Base-by-base conservation (phyloP, 2,797 vertebrate genomes). In the Triplophysa yarkandensis region DNA sequence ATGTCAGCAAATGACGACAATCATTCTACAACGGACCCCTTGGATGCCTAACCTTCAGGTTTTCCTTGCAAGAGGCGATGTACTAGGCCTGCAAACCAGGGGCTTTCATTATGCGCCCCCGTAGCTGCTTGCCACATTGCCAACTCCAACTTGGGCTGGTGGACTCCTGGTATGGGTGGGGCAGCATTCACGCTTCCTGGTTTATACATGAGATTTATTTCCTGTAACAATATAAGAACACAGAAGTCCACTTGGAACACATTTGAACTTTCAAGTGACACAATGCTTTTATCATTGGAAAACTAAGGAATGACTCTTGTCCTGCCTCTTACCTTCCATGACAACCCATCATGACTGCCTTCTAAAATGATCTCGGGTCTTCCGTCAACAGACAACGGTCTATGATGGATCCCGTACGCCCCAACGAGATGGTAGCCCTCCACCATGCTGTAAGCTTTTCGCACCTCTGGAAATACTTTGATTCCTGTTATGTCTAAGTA, bases 141-240 rank as follows among this genome's bases (percentile, higher is more conserved):
- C 92, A 92, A 92, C 72, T 95, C 94, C 0, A 95, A 88, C 36
- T 93, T 91, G 0, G 94, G 93, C 84, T 94, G 92, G 80, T 94
- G 89, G 0, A 92, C 94, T 2, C 71, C 65, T 5, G 93, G 81
- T 0, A 93, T 0, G 0, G 91, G 77, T 1, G 91, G 92, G 0
- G 87, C 62, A 0, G 1, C 21, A 41, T 88, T 91, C 77, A 90
- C 6, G 0, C 92, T 93, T 1, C 93, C 92, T 0, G 93, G 93
- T 63, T 94, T 94, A 83, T 94, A 93, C 93, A 94, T 93, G 77
- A 93, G 92, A 75, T 92, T 91, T 0, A 95, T 91, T 84, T 95
- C 94, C 94, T 94, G 71, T 0, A 71, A 41, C 4, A 21, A 55
- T 4, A 76, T 13, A 32, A 9, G 17, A 68, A 17, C 34, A 36